Evolutionary conservation across 1,140 invertebrate genomes (phyloP), one percentile per base, ranked within the genome.

Genomic region (Drosophila trapezifrons): DNA sequence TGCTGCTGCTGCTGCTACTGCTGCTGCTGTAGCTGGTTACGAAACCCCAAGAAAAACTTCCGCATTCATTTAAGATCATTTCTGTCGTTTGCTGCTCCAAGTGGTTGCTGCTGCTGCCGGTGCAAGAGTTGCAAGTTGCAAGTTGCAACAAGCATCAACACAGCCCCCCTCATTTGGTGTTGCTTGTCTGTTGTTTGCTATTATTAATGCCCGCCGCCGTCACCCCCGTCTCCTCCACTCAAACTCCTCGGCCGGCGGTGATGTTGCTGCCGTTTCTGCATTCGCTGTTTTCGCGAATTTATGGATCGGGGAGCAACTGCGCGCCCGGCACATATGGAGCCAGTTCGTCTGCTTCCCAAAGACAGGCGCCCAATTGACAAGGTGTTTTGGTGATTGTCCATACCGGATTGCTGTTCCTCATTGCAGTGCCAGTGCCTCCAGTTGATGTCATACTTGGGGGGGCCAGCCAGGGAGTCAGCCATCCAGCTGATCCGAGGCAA

Each of bases 11-110:
- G 62, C 5, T 46, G 65, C n/a, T 51, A 58, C 32, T 66, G 73
- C 52, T 76, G 78, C 35, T 65, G 67, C 43, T 80, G 73, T 87
- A 84, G 85, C 90, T 90, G 85, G 90, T 91, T 91, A 91, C 90
- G 90, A 91, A 91, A 91, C 82, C 83, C 78, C 85, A 81, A 89
- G 84, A 90, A 91, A 91, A 91, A 90, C 90, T 91, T 91, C 90
- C 90, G 90, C 90, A 91, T 91, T 91, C 90, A 91, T 91, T 91
- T 91, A 91, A 91, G 85, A 91, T 91, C 86, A 89, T 90, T 91
- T 91, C 86, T 91, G 80, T 91, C 80, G 80, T 85, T 71, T 90
- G 80, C 52, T 87, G 83, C 83, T 87, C 66, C 82, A 86, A 86
- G 82, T 86, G 57, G 69, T 75, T 83, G 82, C 37, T 76, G 69